phyloP scores from a whole-genome alignment of 2,113 vertebrate species.

The Hippocampus abdominalis region DNA sequence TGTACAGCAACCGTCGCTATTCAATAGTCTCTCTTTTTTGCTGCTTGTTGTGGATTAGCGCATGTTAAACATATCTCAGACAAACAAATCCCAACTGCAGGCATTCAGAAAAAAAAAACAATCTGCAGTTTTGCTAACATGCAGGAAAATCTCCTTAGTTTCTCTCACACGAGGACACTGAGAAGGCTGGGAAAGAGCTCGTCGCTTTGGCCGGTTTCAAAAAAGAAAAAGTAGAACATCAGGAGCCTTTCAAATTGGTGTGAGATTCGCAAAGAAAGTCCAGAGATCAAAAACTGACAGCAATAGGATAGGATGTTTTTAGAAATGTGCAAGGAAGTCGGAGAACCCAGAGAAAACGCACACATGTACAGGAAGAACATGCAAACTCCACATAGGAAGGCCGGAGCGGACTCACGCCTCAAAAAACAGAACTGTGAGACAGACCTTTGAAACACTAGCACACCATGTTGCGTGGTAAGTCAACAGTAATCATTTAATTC shows the following conservation, averaged over 20 bases:
- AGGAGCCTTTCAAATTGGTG: slow-evolving; percentile 12
- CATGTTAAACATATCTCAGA: slow-evolving; percentile 67
- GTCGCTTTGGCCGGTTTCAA: slow-evolving; percentile 20
- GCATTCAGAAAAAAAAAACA: slow-evolving; percentile 52
- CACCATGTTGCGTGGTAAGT: too few relatives aligned
- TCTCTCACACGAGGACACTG: slow-evolving; percentile 9
- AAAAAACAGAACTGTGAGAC: too few relatives aligned
- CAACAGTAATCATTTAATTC: too few relatives aligned
- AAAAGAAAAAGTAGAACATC: slow-evolving; percentile 28
- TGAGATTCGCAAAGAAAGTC: neutral
- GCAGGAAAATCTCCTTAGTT: slow-evolving; percentile 27
- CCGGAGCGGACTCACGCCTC: too few relatives aligned
- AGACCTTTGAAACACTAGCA: too few relatives aligned
- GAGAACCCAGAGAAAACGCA: too few relatives aligned
- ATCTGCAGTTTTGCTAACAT: slow-evolving; percentile 32
- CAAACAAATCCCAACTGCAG: slow-evolving; percentile 61
- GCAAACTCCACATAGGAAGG: too few relatives aligned
- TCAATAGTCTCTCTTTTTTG: slow-evolving; percentile 50
- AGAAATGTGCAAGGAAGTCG: too few relatives aligned
- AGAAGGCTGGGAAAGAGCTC: slow-evolving; percentile 27
- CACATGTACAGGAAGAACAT: too few relatives aligned
- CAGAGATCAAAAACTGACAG: neutral
- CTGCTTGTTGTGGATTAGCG: slow-evolving; percentile 62
- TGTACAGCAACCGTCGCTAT: slow-evolving; percentile 55
- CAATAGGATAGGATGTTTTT: neutral